Conservation (phyloP, 1,140 invertebrate species). For the Macrosteles quadrilineatus region DNA sequence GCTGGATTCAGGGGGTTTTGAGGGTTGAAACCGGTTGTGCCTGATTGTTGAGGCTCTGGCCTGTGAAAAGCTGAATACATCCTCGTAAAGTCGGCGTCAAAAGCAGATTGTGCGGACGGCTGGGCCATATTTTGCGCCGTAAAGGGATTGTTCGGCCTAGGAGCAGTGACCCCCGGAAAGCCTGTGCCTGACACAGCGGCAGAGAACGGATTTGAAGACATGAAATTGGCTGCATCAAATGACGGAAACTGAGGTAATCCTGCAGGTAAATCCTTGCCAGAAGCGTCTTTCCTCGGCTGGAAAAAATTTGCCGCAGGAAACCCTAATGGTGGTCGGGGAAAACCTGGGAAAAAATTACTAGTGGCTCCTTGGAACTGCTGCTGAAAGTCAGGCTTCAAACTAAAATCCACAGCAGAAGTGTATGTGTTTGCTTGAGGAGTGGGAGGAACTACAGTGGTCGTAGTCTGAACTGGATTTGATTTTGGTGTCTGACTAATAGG, state of each 20-base stretch:
- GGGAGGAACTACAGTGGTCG: not conserved
- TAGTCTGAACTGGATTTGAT: conserved; percentile 2
- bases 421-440: conserved; percentile 3
- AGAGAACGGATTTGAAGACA: conserved; percentile 30
- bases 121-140: not conserved
- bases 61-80: conserved; percentile 56
- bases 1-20: not conserved
- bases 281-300: conserved; percentile 23
- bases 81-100: conserved; percentile 53
- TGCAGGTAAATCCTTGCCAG: conserved; percentile 20
- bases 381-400: conserved; percentile 24
- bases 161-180: conserved; percentile 1
- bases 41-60: conserved; percentile 40
- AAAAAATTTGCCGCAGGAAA: not conserved
- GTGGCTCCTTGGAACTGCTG: conserved; percentile 9
- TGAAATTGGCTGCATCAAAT: conserved; percentile 6
- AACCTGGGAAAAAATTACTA: conserved; percentile 24
- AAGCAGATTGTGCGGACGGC: conserved; percentile 32
- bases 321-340: not conserved
- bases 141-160: not conserved
- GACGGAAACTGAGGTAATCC: not conserved
- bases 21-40: not conserved
- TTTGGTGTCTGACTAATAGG: conserved; percentile 13
- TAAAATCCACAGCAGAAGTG: conserved; percentile 6
- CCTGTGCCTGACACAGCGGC: conserved; percentile 23